Evolutionary conservation across 2,888 invertebrate species (phyloP).

Genomic region (Netelia virgata): DNA sequence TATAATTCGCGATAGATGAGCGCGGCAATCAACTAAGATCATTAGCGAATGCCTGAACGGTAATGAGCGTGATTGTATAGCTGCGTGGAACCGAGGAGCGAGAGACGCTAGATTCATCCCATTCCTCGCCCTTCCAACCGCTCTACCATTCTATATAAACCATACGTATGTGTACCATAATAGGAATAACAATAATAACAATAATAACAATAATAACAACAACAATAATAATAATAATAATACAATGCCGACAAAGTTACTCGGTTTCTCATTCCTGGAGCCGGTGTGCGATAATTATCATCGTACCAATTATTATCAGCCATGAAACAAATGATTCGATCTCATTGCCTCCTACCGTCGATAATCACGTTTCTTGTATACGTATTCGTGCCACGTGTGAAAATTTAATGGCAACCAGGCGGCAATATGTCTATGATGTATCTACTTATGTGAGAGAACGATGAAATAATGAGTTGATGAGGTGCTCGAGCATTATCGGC

Average conservation of each 20-base stretch:
- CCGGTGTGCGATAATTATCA: conserved; percentile 32
- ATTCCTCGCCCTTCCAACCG: conserved; percentile 16
- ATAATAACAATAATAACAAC: background rate
- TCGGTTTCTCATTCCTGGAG: conserved; percentile 24
- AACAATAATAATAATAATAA: background rate
- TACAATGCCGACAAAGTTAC: conserved; percentile 39
- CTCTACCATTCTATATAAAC: background rate
- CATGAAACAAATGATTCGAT: conserved; percentile 4
- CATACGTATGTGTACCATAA: background rate
- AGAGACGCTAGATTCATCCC: conserved; percentile 43
- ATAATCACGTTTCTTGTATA: too few relatives aligned
- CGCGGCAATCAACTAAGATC: conserved; percentile 79
- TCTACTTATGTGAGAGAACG: conserved; percentile 3
- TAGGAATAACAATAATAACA: background rate
- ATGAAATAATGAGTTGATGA: conserved; percentile 56
- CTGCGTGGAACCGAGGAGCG: conserved; percentile 13
- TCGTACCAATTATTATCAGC: conserved; percentile 37
- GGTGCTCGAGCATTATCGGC: conserved; percentile 50
- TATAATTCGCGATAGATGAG: conserved; percentile 45
- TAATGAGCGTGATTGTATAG: conserved; percentile 81
- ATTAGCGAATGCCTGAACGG: conserved; percentile 81
- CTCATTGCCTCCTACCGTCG: too few relatives aligned
- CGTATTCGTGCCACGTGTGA: too few relatives aligned
- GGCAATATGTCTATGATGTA: conserved; percentile 5
- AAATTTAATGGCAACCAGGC: too few relatives aligned